A percentile compares a stretch with the other conserved stretches of the same genome.
Conservation (phyloP, 2,797 vertebrate species). For the Catharus ustulatus region DNA sequence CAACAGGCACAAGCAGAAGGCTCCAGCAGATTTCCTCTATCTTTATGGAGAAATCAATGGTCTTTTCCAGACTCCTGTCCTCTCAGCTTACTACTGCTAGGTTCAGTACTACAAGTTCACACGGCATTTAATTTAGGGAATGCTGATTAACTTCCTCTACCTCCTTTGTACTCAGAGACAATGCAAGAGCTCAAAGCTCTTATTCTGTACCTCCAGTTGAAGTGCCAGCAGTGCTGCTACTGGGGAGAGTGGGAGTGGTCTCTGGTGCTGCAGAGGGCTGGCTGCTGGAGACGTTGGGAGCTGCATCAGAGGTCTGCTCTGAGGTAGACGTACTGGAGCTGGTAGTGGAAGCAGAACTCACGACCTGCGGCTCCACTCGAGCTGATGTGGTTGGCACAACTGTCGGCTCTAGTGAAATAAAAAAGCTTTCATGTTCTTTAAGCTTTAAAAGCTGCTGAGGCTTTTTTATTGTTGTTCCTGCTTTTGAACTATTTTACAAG, state of each 20-base stretch:
- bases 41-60: background rate
- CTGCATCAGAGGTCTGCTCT: conserved; percentile 87
- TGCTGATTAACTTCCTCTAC: background rate
- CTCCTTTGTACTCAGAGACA: background rate
- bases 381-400: conserved; percentile 93
- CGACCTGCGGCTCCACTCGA: conserved; percentile 84
- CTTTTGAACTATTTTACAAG: background rate
- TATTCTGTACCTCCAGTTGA: conserved; percentile 82
- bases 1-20: background rate
- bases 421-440: background rate
- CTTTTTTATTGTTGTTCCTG: background rate
- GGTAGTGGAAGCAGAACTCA: conserved; percentile 86
- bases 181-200: background rate
- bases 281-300: conserved; percentile 83
- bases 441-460: background rate
- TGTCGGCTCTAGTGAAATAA: conserved; percentile 83
- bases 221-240: conserved; percentile 79
- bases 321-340: conserved; percentile 88
- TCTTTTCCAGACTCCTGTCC: background rate
- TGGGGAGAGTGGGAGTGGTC: conserved; percentile 78
- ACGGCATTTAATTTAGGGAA: background rate
- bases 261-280: conserved; percentile 81
- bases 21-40: background rate
- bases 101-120: background rate
- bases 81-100: background rate